A percentile compares a stretch with the other conserved stretches of the same genome.
These are phyloP conservation scores for Ischnura elegans DNA, from an alignment of 2,888 invertebrate genomes.

Conservation along the genomic window DNA sequence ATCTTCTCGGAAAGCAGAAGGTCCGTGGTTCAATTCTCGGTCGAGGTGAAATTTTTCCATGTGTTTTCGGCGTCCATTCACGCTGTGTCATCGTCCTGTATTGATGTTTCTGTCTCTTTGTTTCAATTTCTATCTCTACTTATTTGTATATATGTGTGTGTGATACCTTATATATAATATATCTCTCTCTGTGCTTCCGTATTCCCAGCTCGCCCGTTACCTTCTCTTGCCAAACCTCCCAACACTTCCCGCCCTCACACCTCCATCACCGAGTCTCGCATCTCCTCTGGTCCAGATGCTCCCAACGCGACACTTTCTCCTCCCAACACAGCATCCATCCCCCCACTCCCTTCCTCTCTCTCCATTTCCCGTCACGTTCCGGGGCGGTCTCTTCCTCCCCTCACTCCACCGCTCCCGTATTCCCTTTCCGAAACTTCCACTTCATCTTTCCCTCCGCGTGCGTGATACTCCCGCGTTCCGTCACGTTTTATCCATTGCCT, in stretches of 20 bases:
- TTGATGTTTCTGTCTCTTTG: no score
- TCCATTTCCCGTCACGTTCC: background rate
- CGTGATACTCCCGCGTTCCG: constrained; percentile 25
- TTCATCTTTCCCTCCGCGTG: background rate
- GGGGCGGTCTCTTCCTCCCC: background rate
- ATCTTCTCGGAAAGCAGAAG: no score
- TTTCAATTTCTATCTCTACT: no score
- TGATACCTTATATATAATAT: no score
- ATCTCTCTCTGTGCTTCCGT: background rate
- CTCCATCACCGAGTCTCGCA: background rate
- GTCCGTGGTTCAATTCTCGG: no score
- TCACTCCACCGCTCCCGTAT: background rate
- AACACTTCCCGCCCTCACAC: no score
- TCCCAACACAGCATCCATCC: background rate
- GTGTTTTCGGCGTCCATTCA: no score
- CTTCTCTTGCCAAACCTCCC: background rate
- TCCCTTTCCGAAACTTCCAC: background rate
- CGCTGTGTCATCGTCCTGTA: no score
- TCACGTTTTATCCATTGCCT: background rate
- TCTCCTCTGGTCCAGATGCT: background rate
- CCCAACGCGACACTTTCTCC: constrained; percentile 41
- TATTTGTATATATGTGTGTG: no score
- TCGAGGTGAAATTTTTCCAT: no score
- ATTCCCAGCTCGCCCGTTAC: background rate
- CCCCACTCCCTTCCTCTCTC: background rate